Percentiles rank a stretch among this genome's conserved stretches.
Evolutionary conservation across 2,888 invertebrate genomes (phyloP).

Genomic region (Pristionchus entomophagus): DNA sequence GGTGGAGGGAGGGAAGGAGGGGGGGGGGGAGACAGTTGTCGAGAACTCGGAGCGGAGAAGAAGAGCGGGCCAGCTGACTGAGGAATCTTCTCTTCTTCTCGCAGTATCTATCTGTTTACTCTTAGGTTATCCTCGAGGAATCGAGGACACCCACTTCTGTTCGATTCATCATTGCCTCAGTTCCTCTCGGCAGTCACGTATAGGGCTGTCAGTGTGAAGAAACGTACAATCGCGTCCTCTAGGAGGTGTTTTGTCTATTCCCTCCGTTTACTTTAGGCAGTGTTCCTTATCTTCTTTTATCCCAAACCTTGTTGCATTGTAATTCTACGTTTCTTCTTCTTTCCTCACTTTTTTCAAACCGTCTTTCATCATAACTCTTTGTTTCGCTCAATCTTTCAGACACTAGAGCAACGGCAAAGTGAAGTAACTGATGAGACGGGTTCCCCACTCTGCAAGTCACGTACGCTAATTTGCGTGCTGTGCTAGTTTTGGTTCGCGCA

Average conservation of each 20-base stretch:
- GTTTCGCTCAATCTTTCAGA: too few species aligned
- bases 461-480: slow-evolving; percentile 21
- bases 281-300: background rate
- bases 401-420: too few species aligned
- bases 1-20: background rate
- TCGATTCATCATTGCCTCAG: background rate
- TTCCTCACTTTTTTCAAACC: too few species aligned
- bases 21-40: background rate
- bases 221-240: too few species aligned
- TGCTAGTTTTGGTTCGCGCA: background rate
- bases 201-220: background rate
- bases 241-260: background rate
- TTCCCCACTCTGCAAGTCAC: background rate
- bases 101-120: slow-evolving; percentile 42
- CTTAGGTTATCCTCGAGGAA: background rate
- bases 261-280: too few species aligned
- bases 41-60: background rate
- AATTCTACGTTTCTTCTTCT: too few species aligned
- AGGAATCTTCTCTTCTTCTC: background rate
- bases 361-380: too few species aligned
- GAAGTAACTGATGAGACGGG: background rate
- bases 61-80: slow-evolving; percentile 22
- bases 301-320: too few species aligned
- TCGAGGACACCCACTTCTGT: background rate
- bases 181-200: background rate